Conservation (phyloP, 2,888 invertebrate species). For the Melipona bicolor region DNA sequence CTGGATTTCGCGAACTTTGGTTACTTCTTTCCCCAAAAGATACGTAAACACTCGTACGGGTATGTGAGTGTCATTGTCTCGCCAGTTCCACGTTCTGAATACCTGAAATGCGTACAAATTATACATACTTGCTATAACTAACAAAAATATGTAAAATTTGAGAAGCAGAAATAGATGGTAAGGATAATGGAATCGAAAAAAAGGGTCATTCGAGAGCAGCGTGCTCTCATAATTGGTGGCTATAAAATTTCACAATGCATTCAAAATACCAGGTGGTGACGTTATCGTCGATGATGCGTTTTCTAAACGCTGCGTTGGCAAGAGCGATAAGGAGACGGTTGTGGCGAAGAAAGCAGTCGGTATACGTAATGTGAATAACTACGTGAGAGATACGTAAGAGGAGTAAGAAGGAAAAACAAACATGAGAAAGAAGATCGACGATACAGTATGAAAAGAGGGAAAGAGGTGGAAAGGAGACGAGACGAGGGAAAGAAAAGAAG, state of each 20-base stretch:
- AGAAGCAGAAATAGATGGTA: too few species aligned
- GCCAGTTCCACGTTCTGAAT: slow-evolving; percentile 92
- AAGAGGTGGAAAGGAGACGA: background rate
- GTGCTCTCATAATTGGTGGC: background rate
- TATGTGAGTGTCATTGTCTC: slow-evolving; percentile 88
- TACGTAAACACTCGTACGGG: slow-evolving; percentile 98
- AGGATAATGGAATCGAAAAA: background rate
- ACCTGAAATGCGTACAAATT: slow-evolving; percentile 83
- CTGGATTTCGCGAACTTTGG: slow-evolving; percentile 94
- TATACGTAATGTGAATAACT: too few species aligned
- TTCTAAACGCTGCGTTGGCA: background rate
- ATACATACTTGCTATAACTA: too few species aligned
- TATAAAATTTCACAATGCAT: slow-evolving; percentile 1
- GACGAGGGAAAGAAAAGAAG: slow-evolving; percentile 7
- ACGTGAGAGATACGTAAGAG: too few species aligned
- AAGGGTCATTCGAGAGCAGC: background rate
- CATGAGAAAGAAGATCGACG: background rate
- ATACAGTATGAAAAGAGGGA: background rate
- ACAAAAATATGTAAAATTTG: background rate
- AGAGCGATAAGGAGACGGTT: slow-evolving; percentile 24
- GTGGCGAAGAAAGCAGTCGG: background rate
- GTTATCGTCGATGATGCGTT: slow-evolving; percentile 43
- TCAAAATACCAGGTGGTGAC: slow-evolving; percentile 11
- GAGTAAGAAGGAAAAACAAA: background rate
- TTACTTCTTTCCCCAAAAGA: slow-evolving; percentile 96